These are phyloP conservation scores for Ataeniobius toweri DNA, from an alignment of 2,797 vertebrate genomes.

Conservation along the genomic window DNA sequence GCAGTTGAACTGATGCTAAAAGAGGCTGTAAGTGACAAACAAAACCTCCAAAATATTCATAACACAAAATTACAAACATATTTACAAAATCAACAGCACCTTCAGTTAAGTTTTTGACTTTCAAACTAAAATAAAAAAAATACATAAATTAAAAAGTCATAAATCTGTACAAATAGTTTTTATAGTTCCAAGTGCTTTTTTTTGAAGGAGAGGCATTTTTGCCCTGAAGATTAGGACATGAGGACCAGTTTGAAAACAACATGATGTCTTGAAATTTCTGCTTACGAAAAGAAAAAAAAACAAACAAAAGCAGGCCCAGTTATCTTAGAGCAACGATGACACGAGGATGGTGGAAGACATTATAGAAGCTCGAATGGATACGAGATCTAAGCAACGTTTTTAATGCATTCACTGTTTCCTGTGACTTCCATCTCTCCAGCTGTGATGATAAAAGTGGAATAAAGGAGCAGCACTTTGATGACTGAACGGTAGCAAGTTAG, in stretches of 20 bases:
- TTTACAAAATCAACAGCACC: constrained; percentile 46
- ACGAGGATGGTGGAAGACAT: constrained; percentile 45
- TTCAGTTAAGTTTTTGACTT: constrained; percentile 23
- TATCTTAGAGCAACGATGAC: constrained; percentile 25
- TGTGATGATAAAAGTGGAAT: constrained; percentile 14
- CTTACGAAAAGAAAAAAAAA: neutral
- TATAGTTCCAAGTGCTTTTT: constrained; percentile 47
- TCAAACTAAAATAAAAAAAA: constrained; percentile 51
- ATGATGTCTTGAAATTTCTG: constrained; percentile 14
- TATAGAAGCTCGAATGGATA: constrained; percentile 6
- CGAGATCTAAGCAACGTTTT: neutral
- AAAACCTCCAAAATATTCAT: constrained; percentile 15
- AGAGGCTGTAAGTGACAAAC: constrained; percentile 21
- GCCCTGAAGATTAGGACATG: constrained; percentile 48
- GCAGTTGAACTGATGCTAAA: constrained; percentile 18
- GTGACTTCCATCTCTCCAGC: constrained; percentile 24
- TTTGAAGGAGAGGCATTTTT: constrained; percentile 51
- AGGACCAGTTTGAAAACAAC: constrained; percentile 1
- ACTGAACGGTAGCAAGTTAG: constrained; percentile 39
- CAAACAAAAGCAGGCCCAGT: constrained; percentile 13
- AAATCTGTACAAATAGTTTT: constrained; percentile 47
- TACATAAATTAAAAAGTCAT: constrained; percentile 70
- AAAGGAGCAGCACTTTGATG: constrained; percentile 38
- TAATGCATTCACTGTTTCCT: constrained; percentile 13
- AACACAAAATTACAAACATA: constrained; percentile 31